Evolutionary conservation across 2,888 invertebrate species (phyloP).

Genomic region (Sicus ferrugineus): DNA sequence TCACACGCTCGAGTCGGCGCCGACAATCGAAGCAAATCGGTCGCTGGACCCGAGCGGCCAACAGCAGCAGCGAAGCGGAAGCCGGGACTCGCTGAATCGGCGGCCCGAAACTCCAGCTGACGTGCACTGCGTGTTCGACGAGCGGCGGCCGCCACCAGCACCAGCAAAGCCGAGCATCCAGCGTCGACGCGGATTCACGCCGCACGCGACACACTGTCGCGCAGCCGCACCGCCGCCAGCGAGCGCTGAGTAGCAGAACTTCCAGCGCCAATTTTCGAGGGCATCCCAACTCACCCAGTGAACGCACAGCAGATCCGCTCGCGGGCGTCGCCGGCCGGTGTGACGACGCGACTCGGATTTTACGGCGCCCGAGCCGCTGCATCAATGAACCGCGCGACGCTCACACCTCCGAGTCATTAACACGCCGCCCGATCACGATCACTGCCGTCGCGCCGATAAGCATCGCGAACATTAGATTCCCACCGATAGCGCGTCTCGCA

Average conservation of each 20-base stretch:
- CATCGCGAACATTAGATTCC: slow-evolving; percentile 19
- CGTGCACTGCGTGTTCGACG: too few species aligned
- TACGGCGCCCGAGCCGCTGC: neutral
- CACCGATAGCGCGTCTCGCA: slow-evolving; percentile 10
- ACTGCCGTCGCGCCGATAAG: slow-evolving; percentile 25
- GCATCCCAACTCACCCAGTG: too few species aligned
- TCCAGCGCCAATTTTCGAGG: neutral
- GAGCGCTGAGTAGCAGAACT: neutral
- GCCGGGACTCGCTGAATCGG: too few species aligned
- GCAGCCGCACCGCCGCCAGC: neutral
- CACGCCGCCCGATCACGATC: slow-evolving; percentile 37
- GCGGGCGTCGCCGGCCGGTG: neutral
- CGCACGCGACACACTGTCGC: neutral
- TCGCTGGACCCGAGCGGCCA: neutral
- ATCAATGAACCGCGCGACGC: slow-evolving; percentile 20
- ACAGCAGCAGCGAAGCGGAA: too few species aligned
- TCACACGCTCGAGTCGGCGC: slow-evolving; percentile 13
- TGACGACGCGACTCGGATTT: neutral
- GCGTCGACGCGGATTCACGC: neutral
- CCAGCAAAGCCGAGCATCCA: too few species aligned
- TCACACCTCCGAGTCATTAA: slow-evolving; percentile 35
- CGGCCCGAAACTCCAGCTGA: too few species aligned
- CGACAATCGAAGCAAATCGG: neutral
- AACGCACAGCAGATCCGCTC: too few species aligned
- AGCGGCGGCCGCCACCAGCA: too few species aligned